Evolutionary conservation across 1,140 invertebrate genomes (phyloP).

Genomic region (Drosophila suzukii): DNA sequence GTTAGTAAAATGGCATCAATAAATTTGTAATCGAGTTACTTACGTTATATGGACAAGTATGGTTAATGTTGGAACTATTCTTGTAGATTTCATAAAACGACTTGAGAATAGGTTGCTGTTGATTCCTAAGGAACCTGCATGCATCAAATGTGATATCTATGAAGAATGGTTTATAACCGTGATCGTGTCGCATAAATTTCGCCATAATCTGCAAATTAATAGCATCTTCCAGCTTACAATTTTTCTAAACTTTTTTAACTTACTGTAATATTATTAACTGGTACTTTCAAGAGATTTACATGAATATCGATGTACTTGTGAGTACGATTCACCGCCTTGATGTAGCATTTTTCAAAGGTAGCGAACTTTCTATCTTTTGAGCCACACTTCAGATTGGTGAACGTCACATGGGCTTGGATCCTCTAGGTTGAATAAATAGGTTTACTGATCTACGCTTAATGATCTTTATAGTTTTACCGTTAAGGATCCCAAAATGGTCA

Average conservation of each 20-base stretch:
- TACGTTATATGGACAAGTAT: constrained; percentile 58
- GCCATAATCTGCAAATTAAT: constrained; percentile 8
- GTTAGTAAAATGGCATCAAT: too few species aligned
- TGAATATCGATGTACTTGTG: constrained; percentile 49
- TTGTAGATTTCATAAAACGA: constrained; percentile 15
- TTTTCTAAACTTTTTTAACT: not conserved
- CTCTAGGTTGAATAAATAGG: not conserved
- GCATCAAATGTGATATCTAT: constrained; percentile 25
- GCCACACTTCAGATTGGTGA: constrained; percentile 59
- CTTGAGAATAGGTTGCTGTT: constrained; percentile 13
- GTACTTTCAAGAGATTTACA: not conserved
- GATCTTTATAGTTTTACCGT: not conserved
- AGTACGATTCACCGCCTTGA: constrained; percentile 60
- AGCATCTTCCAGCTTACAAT: too few species aligned
- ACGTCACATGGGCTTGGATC: constrained; percentile 26
- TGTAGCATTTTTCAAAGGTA: constrained; percentile 25
- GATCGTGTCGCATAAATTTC: constrained; percentile 27
- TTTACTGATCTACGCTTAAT: not conserved
- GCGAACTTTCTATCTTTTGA: not conserved
- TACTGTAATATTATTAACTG: constrained; percentile 38
- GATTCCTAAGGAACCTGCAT: constrained; percentile 32
- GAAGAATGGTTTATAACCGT: constrained; percentile 56
- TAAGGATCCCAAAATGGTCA: constrained; percentile 5
- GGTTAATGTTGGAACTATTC: constrained; percentile 49
- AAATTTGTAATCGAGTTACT: not conserved